A percentile compares a stretch with the other conserved stretches of the same genome.
phyloP scores from a whole-genome alignment of 2,888 invertebrate genomes.

The Choristoneura rosaceana region DNA sequence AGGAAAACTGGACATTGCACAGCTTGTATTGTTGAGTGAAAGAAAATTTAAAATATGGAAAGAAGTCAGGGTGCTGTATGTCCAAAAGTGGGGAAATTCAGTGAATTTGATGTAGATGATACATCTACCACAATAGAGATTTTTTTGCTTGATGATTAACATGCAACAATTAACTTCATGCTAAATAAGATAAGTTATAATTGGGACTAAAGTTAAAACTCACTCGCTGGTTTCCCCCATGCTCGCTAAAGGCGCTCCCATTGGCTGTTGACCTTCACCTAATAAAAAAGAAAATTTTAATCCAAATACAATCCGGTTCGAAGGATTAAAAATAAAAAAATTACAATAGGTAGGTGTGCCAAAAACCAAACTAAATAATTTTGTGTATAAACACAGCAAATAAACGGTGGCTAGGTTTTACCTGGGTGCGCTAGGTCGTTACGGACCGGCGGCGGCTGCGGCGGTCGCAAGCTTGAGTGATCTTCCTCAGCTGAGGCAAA shows the following conservation, averaged over 20 bases:
- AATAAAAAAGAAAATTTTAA: constrained; percentile 55
- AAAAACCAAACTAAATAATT: not conserved
- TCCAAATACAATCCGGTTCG: not conserved
- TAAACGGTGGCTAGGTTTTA: constrained; percentile 58
- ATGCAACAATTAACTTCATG: constrained; percentile 40
- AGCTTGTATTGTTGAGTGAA: not conserved
- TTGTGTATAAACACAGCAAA: constrained; percentile 53
- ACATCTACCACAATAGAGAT: constrained; percentile 4
- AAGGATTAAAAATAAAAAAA: constrained; percentile 45
- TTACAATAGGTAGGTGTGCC: not conserved
- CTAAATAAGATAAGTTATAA: constrained; percentile 22
- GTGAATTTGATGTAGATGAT: not conserved
- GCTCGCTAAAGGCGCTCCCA: constrained; percentile 86
- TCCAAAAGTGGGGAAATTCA: constrained; percentile 8
- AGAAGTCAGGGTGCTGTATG: constrained; percentile 30
- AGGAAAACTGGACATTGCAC: not conserved
- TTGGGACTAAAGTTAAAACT: constrained; percentile 60
- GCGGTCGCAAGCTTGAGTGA: constrained; percentile 82
- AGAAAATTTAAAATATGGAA: not conserved
- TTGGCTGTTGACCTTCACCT: constrained; percentile 82
- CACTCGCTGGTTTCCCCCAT: constrained; percentile 88
- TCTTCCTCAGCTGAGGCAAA: constrained; percentile 90
- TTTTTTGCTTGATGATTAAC: constrained; percentile 6
- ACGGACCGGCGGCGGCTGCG: constrained; percentile 62
- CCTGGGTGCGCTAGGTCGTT: constrained; percentile 66